phyloP scores from a whole-genome alignment of 2,888 invertebrate species.

The Timema cristinae region DNA sequence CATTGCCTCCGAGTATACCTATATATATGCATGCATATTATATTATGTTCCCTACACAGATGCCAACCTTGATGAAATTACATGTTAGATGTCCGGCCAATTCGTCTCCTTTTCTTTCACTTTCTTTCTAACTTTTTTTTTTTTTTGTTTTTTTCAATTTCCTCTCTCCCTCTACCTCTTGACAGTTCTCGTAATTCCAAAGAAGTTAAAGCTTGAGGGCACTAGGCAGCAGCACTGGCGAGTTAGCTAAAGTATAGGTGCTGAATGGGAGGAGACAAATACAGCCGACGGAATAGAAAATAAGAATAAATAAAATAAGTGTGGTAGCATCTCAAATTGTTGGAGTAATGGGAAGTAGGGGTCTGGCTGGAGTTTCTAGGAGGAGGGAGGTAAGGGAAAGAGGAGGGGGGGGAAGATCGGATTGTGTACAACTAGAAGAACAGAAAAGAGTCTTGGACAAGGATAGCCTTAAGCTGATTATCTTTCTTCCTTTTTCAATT shows the following conservation, averaged over 20 bases:
- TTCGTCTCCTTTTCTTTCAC: neutral
- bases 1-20: too few relatives aligned
- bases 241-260: conserved; percentile 7
- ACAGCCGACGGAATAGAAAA: neutral
- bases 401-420: neutral
- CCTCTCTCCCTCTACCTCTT: too few relatives aligned
- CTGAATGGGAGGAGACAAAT: conserved; percentile 10
- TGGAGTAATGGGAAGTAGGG: too few relatives aligned
- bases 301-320: too few relatives aligned
- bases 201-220: too few relatives aligned
- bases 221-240: conserved; percentile 7
- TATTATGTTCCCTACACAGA: conserved; percentile 11
- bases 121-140: too few relatives aligned
- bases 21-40: neutral
- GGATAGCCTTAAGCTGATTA: conserved; percentile 6
- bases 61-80: conserved; percentile 17
- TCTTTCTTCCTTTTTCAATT: neutral
- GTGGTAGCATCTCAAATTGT: too few relatives aligned
- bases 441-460: neutral
- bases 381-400: neutral
- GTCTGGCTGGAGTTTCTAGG: neutral
- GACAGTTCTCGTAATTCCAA: too few relatives aligned
- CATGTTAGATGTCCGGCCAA: conserved; percentile 15
- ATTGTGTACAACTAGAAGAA: conserved; percentile 13
- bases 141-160: too few relatives aligned